Evolutionary conservation across 2,797 vertebrate species (phyloP).

Genomic region (Takifugu ocellatus): DNA sequence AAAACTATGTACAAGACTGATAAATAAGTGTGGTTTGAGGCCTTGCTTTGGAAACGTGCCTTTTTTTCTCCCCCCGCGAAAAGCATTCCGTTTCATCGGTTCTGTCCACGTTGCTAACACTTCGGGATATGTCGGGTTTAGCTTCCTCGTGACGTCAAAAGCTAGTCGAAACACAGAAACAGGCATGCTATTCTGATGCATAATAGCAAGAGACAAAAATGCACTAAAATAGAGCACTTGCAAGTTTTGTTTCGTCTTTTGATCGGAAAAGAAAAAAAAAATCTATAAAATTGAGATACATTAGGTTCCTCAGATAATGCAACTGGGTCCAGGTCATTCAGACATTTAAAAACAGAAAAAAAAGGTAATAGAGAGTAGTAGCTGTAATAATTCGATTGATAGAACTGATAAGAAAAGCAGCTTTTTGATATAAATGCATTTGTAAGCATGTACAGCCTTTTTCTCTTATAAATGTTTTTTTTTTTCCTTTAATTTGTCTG

Average conservation of each 20-base stretch:
- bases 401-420: constrained; percentile 88
- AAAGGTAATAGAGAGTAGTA: constrained; percentile 60
- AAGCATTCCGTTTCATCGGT: constrained; percentile 67
- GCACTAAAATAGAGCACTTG: constrained; percentile 77
- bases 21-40: constrained; percentile 81
- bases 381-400: constrained; percentile 75
- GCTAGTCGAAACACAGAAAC: constrained; percentile 78
- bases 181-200: constrained; percentile 81
- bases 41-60: constrained; percentile 75
- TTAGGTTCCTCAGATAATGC: constrained; percentile 69
- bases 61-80: constrained; percentile 44
- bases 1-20: constrained; percentile 82
- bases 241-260: constrained; percentile 67
- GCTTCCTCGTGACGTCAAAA: constrained; percentile 73
- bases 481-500: constrained; percentile 71
- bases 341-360: constrained; percentile 63
- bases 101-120: constrained; percentile 66
- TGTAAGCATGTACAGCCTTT: constrained; percentile 89
- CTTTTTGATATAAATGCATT: constrained; percentile 93
- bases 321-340: constrained; percentile 72
- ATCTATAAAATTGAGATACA: constrained; percentile 65
- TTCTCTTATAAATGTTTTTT: constrained; percentile 80
- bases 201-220: constrained; percentile 75
- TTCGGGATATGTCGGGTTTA: constrained; percentile 66
- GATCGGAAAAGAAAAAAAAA: constrained; percentile 48